Percentiles rank a stretch among this genome's conserved stretches.
Evolutionary conservation across 37 sponge, comb jelly and placozoan genomes (phyloP).

Genomic region (Ephydatia muelleri): DNA sequence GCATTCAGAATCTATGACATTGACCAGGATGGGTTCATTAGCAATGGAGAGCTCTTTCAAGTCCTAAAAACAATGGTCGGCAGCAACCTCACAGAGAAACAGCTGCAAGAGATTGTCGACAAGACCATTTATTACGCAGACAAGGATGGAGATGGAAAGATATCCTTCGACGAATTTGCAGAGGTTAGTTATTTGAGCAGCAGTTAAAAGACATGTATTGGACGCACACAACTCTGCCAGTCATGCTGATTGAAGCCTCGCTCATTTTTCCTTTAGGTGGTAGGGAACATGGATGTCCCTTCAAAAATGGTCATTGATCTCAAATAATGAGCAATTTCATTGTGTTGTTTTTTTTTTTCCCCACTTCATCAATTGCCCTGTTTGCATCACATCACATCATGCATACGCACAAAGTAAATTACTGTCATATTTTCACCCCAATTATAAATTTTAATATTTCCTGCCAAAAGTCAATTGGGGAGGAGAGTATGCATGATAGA

Average conservation of each 20-base stretch:
- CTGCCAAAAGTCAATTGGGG: too few relatives aligned
- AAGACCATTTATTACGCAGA: slow-evolving; percentile 99
- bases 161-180: slow-evolving; percentile 95
- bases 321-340: not conserved
- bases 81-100: slow-evolving; percentile 95
- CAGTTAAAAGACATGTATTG: too few relatives aligned
- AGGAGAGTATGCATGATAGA: too few relatives aligned
- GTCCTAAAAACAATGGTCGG: slow-evolving; percentile 99
- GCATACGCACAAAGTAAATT: not conserved
- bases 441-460: not conserved
- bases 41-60: slow-evolving; percentile 97
- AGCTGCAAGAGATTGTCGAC: slow-evolving; percentile 99
- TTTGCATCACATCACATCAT: not conserved
- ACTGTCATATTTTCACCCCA: not conserved
- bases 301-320: slow-evolving; percentile 73
- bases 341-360: not conserved
- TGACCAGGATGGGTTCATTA: slow-evolving; percentile 97
- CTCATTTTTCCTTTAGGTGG: slow-evolving; percentile 46
- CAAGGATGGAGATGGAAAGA: slow-evolving; percentile 98
- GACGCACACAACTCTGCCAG: too few relatives aligned
- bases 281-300: slow-evolving; percentile 72
- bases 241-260: too few relatives aligned
- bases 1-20: slow-evolving; percentile 98
- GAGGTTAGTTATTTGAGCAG: slow-evolving; percentile 82
- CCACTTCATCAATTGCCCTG: not conserved